Evolutionary conservation across 2,113 vertebrate genomes (phyloP).

Genomic region (Chloropsis hardwickii): DNA sequence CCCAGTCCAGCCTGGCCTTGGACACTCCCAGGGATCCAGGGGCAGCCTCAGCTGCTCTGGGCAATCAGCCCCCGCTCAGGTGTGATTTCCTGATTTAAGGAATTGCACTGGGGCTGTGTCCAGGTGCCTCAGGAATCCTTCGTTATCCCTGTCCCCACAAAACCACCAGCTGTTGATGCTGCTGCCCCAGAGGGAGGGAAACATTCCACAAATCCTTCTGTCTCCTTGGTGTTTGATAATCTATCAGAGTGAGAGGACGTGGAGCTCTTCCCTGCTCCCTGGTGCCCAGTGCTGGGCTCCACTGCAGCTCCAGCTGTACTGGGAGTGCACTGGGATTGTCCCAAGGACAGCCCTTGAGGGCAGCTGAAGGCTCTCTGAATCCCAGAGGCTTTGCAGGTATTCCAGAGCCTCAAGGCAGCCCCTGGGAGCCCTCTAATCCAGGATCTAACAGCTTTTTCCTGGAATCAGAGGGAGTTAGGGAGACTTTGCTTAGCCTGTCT

Average conservation of each 20-base stretch:
- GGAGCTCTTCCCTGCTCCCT: background rate
- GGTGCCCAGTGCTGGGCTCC: background rate
- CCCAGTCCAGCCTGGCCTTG: no score
- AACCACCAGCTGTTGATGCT: background rate
- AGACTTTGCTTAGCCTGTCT: background rate
- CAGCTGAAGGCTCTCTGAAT: background rate
- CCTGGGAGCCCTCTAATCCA: background rate
- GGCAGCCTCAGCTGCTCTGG: background rate
- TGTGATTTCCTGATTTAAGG: accelerated
- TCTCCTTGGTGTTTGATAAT: background rate
- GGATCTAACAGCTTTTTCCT: background rate
- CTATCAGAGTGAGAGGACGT: background rate
- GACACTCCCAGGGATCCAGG: no score
- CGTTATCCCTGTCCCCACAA: background rate
- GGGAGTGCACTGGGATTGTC: background rate
- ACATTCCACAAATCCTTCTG: background rate
- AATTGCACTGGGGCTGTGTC: background rate
- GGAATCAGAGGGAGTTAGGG: background rate
- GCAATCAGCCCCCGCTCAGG: background rate
- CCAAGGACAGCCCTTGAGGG: background rate
- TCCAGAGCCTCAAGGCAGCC: background rate
- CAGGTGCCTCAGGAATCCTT: background rate
- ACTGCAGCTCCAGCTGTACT: background rate
- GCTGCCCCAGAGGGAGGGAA: background rate
- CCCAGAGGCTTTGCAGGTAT: background rate